Evolutionary conservation across 2,888 invertebrate genomes (phyloP).

Genomic region (Catocala sponsa): DNA sequence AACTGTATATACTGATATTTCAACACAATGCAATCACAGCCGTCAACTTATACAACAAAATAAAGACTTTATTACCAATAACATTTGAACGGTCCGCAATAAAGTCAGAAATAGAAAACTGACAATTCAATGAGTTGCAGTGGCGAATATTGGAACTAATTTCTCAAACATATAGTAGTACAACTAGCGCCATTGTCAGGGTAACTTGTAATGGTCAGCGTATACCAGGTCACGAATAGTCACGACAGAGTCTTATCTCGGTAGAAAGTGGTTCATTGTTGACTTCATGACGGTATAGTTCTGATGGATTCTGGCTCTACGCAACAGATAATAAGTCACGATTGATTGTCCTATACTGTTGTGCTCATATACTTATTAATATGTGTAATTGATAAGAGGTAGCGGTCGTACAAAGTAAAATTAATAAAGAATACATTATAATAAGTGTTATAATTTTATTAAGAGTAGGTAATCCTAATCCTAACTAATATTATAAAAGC

Average conservation of each 20-base stretch:
- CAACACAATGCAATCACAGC: too few relatives aligned
- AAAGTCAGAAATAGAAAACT: too few relatives aligned
- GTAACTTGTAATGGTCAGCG: slow-evolving; percentile 49
- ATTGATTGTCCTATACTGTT: slow-evolving; percentile 72
- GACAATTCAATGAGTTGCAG: neutral
- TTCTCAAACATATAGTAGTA: slow-evolving; percentile 23
- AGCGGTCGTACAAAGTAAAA: slow-evolving; percentile 23
- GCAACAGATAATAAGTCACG: slow-evolving; percentile 77
- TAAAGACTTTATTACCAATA: too few relatives aligned
- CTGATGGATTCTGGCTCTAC: slow-evolving; percentile 71
- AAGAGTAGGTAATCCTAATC: too few relatives aligned
- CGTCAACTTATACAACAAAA: too few relatives aligned
- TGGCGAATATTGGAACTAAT: slow-evolving; percentile 41
- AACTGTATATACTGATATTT: too few relatives aligned
- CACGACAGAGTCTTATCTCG: slow-evolving; percentile 65
- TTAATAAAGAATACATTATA: neutral
- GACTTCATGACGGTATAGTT: slow-evolving; percentile 70
- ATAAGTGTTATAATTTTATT: too few relatives aligned
- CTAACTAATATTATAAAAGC: too few relatives aligned
- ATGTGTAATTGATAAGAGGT: slow-evolving; percentile 48
- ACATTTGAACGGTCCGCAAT: too few relatives aligned
- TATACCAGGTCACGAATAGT: slow-evolving; percentile 66
- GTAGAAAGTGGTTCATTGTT: slow-evolving; percentile 84
- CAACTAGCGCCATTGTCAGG: slow-evolving; percentile 47
- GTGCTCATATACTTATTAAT: slow-evolving; percentile 59